A percentile compares a stretch with the other conserved stretches of the same genome.
These are phyloP conservation scores for Tetheella fluctuosa DNA, from an alignment of 2,888 invertebrate genomes.

Conservation along the genomic window DNA sequence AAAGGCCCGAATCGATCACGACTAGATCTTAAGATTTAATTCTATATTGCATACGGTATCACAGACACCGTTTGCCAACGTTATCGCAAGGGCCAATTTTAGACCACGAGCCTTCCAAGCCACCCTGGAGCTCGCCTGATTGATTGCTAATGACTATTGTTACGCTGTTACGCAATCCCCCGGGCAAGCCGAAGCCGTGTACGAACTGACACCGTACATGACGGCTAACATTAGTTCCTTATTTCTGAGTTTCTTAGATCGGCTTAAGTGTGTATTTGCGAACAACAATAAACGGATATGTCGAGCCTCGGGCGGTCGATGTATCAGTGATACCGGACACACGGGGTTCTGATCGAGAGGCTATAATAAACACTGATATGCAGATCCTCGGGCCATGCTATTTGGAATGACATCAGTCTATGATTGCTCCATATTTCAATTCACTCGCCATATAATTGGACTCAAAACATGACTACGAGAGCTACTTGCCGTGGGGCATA, in stretches of 20 bases:
- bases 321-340: conserved; percentile 64
- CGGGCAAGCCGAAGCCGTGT: conserved; percentile 54
- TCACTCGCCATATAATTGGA: conserved; percentile 49
- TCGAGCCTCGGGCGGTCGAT: conserved; percentile 56
- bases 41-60: conserved; percentile 32
- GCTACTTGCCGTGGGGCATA: conserved; percentile 48
- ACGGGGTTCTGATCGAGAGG: conserved; percentile 50
- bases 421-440: conserved; percentile 60
- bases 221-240: conserved; percentile 61
- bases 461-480: conserved; percentile 35
- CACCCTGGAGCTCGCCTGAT: conserved; percentile 68
- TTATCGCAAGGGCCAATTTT: conserved; percentile 69
- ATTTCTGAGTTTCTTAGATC: conserved; percentile 51
- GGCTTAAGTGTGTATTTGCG: conserved; percentile 59
- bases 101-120: conserved; percentile 51
- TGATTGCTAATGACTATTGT: conserved; percentile 80
- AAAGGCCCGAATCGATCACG: conserved; percentile 48
- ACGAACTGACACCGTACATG: conserved; percentile 62
- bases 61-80: conserved; percentile 42
- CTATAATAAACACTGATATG: conserved; percentile 61
- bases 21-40: conserved; percentile 26
- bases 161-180: conserved; percentile 68
- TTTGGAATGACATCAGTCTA: conserved; percentile 61
- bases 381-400: conserved; percentile 55
- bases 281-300: conserved; percentile 69